Conservation (phyloP, 1,140 invertebrate species). For the Lerema accius region DNA sequence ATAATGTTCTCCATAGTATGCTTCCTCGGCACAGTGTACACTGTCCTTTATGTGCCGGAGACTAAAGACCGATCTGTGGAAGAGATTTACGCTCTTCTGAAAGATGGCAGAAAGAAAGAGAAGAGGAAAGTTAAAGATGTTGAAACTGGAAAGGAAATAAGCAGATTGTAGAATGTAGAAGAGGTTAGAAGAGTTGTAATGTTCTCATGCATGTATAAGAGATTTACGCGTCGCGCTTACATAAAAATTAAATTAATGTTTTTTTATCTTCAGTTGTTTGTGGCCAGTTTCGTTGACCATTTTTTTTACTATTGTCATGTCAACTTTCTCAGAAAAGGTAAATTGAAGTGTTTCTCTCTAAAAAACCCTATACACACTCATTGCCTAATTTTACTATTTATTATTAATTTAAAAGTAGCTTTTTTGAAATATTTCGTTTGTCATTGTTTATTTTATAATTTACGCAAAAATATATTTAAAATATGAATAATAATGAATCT, state of each 20-base stretch:
- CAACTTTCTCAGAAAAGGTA: too few species aligned
- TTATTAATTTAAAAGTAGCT: too few species aligned
- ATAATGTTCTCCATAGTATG: constrained; percentile 71
- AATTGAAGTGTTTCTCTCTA: too few species aligned
- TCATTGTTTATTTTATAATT: constrained; percentile 18
- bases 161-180: constrained; percentile 53
- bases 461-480: neutral
- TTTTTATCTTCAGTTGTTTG: too few species aligned
- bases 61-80: constrained; percentile 71
- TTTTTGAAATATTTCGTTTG: too few species aligned
- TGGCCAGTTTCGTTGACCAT: too few species aligned
- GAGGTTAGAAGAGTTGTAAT: constrained; percentile 14
- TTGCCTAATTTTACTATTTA: too few species aligned
- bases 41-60: constrained; percentile 72
- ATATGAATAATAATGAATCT: neutral
- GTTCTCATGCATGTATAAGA: constrained; percentile 21
- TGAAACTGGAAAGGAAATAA: constrained; percentile 60
- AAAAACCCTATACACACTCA: too few species aligned
- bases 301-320: too few species aligned
- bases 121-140: constrained; percentile 63
- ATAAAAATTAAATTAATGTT: too few species aligned
- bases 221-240: neutral
- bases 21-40: constrained; percentile 70
- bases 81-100: constrained; percentile 71
- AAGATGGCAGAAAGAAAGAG: constrained; percentile 66